Base-by-base conservation (phyloP, 2,113 vertebrate genomes). In the Ammodytes marinus region DNA sequence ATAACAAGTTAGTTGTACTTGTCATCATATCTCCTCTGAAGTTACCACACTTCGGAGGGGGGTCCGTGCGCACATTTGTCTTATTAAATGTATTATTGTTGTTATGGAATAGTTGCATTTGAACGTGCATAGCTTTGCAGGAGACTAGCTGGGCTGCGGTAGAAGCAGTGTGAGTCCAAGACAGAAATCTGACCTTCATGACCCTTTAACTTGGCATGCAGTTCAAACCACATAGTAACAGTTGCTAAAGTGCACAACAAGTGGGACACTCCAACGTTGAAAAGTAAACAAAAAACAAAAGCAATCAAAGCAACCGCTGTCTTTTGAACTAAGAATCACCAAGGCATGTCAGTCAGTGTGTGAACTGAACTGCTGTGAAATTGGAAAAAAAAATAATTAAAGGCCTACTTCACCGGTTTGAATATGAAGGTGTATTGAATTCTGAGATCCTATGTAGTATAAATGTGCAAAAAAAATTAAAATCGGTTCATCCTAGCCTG, bases 151-250 rank as follows among this genome's bases (percentile, higher is more conserved):
- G 37, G 59, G 82, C 74, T 59, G 35, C 6, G 54, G 5, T 54
- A 13, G 69, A 76, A 81, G 60, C 67, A 45, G 55, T 39, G 86
- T 75, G 85, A 88, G 79, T 83, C 72, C 74, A 45, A 79, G 69
- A 70, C 79, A 82, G 66, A 71, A 61, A 68, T 45, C 61, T 80
- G 87, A 87, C 68, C 86, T 80, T 54, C 14, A 39, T 74, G 86
- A 83, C 79, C 79, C 70, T 82, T 84, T 59, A n/a, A 65, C 79
- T 78, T 69, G 63, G 84, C 91, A 92, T 94, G 91, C 91, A 80
- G 86, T n/a, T 82, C 89, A 80, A 47, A 79, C 67, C 75, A 87
- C 86, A 74, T 68, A 67, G 65, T 86, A n/a, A 72, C 74, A 73
- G 83, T 77, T 82, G 8, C 40, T 80, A 82, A 81, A 80, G 85